These are phyloP conservation scores for Aphyosemion australe DNA, from an alignment of 2,113 vertebrate species.

Conservation along the genomic window DNA sequence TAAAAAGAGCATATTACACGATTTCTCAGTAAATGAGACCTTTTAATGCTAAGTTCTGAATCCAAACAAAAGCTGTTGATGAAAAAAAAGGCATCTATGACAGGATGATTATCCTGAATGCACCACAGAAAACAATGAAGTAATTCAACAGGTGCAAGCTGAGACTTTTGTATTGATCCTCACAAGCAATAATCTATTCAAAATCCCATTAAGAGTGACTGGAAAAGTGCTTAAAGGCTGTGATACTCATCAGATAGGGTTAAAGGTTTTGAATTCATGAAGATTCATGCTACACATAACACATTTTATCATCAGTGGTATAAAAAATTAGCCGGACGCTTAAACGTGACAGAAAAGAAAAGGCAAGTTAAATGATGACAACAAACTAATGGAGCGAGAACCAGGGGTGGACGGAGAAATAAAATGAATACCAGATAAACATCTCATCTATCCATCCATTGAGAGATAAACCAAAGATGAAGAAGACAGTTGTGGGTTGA, in stretches of 20 bases:
- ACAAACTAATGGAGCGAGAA: no score
- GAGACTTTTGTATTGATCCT: neutral
- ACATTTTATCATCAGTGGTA: no score
- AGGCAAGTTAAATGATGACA: no score
- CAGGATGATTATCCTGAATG: neutral
- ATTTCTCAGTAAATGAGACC: no score
- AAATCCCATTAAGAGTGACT: neutral
- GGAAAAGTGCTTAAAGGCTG: neutral
- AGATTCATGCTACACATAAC: neutral
- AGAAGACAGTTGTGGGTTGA: slow-evolving; percentile 23
- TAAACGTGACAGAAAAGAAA: no score
- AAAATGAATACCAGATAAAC: neutral
- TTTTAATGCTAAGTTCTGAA: neutral
- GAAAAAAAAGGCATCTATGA: neutral
- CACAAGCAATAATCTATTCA: neutral
- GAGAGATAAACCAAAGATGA: slow-evolving; percentile 32
- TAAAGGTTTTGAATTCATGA: neutral
- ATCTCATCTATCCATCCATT: slow-evolving; percentile 4
- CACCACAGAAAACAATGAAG: neutral
- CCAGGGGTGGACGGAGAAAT: neutral
- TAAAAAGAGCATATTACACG: no score
- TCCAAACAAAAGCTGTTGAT: neutral
- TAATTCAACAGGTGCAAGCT: neutral
- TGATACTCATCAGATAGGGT: neutral
- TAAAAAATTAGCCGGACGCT: no score